A percentile compares a stretch with the other conserved stretches of the same genome.
Conservation (phyloP, 1,140 invertebrate species). For the Drosophila prosaltans region DNA sequence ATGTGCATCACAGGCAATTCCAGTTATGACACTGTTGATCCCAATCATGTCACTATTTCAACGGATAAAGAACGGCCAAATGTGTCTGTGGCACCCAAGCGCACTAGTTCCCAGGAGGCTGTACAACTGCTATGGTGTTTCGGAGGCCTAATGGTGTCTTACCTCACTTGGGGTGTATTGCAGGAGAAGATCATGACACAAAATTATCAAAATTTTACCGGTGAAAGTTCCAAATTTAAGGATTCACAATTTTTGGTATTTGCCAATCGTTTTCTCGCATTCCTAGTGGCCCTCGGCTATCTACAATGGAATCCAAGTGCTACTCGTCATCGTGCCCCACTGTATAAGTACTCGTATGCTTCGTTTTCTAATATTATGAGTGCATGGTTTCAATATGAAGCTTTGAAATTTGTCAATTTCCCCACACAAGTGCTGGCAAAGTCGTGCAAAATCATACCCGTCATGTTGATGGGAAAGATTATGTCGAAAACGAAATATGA, state of each 20-base stretch:
- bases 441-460: conserved; percentile 96
- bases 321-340: conserved; percentile 90
- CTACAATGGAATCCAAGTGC: conserved; percentile 85
- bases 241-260: conserved; percentile 98
- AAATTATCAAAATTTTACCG: conserved; percentile 87
- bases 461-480: conserved; percentile 98
- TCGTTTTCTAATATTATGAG: conserved; percentile 99
- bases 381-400: conserved; percentile 99
- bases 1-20: conserved; percentile 86
- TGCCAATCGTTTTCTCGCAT: conserved; percentile 94
- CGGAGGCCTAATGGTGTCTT: conserved; percentile 93
- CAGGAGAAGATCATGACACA: conserved; percentile 97
- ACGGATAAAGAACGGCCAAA: conserved; percentile 68
- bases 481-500: conserved; percentile 95
- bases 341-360: conserved; percentile 98
- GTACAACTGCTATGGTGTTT: conserved; percentile 91
- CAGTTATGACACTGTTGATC: conserved; percentile 45
- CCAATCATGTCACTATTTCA: conserved; percentile 51
- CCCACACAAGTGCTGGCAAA: conserved; percentile 98
- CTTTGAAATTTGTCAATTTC: conserved; percentile 98
- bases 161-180: conserved; percentile 96
- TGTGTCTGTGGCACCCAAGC: conserved; percentile 43
- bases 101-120: conserved; percentile 85
- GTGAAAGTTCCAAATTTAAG: conserved; percentile 88
- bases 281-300: conserved; percentile 88